phyloP scores from a whole-genome alignment of 2,888 invertebrate species.

The Lasioglossum lativentre region DNA sequence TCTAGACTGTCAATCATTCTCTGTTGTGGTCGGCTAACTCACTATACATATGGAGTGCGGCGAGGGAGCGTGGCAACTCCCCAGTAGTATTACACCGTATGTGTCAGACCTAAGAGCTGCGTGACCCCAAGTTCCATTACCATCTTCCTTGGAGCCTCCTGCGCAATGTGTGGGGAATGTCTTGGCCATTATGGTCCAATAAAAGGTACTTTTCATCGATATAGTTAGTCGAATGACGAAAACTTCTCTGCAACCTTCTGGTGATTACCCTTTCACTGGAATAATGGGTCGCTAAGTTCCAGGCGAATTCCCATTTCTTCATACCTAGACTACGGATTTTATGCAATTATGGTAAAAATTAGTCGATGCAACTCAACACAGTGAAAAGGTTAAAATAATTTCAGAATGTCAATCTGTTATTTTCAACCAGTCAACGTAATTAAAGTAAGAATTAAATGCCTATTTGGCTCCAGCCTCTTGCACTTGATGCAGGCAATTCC shows the following conservation, averaged over 20 bases:
- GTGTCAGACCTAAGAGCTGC: slow-evolving; percentile 46
- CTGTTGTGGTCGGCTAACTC: slow-evolving; percentile 42
- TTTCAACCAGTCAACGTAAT: too few relatives aligned
- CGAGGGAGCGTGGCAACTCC: slow-evolving; percentile 22
- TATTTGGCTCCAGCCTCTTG: too few relatives aligned
- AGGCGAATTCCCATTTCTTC: too few relatives aligned
- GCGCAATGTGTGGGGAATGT: slow-evolving; percentile 7
- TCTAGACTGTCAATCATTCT: slow-evolving; percentile 53
- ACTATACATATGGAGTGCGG: slow-evolving; percentile 34
- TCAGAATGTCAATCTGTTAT: not conserved
- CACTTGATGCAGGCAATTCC: not conserved
- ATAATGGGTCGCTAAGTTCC: too few relatives aligned
- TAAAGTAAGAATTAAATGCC: too few relatives aligned
- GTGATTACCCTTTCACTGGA: not conserved
- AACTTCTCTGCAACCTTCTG: not conserved
- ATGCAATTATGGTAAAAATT: too few relatives aligned
- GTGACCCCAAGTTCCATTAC: slow-evolving; percentile 18
- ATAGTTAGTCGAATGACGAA: not conserved
- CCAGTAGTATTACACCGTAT: slow-evolving; percentile 39
- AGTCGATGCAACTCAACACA: too few relatives aligned
- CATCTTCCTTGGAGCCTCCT: slow-evolving; percentile 17
- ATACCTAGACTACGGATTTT: not conserved
- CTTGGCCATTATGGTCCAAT: not conserved
- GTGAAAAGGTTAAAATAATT: not conserved
- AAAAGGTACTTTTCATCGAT: not conserved